Base-by-base conservation (phyloP, 1,140 invertebrate species). In the Oscheius sp. region DNA sequence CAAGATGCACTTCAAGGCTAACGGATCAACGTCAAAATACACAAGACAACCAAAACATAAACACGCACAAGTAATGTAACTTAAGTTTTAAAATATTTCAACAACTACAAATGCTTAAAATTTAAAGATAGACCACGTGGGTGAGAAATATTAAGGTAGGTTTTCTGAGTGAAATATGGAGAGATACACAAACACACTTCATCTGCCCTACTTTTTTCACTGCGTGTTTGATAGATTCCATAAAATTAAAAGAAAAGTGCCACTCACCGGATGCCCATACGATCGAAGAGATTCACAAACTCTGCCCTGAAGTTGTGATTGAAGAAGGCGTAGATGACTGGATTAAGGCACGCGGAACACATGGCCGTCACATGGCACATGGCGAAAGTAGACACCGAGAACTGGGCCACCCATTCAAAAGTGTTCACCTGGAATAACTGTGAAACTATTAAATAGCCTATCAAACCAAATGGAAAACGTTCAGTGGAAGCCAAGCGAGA, bases 401-500 rank as follows among this genome's bases (percentile, higher is more conserved):
- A 82, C 55, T 63, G 66, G 7, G 65, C 32, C 1, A 76, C 69
- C 45, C 69, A 68, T 28, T 72, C 71, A 55, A 82, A 84, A 13
- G 81, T 84, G 64, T 84, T 82, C 18, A 84, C 61, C 52, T 68
- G 20, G 52, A 73, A 67, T 55, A 13, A 34, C 28, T 2, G 13
- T 34, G n/a, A 65, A 67, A 20, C 7, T 68, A 20, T 3, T 32
- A 32, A 35, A 1, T 4, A 31, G 15, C 4, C 35, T 52, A 26
- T 42, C 10, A 29, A 34, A 74, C 74, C 13, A 89, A 74, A 67
- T 88, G 88, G 73, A 88, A 85, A 2, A 89, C 79, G 29, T 88
- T 87, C 70, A 88, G 84, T 0, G 88, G 89, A 2, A 89, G 79
- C 88, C 86, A 86, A 3, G 81, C 80, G 0, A 84, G 59, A 3